Base-by-base conservation (phyloP, 2,888 invertebrate species). In the Aporophyla lueneburgensis region DNA sequence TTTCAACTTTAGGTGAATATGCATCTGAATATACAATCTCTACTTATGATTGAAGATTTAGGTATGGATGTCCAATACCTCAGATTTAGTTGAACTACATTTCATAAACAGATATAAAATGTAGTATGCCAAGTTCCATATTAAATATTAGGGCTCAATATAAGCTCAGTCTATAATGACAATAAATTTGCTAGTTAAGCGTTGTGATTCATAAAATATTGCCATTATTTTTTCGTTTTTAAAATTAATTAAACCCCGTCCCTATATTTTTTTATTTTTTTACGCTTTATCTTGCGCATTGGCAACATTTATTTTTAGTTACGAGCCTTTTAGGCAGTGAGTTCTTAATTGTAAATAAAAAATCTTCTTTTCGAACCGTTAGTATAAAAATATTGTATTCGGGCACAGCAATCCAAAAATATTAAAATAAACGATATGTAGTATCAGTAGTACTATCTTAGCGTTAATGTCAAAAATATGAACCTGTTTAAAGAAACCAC, bases 181-280 rank as follows among this genome's bases (percentile, higher is more conserved):
- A 87, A 88, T 89, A 88, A 87, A 76, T 58, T 79, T 85, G 66
- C 58, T 86, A 88, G 81, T 53, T 86, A 85, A 83, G 85, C 71
- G 74, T 87, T 81, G 83, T 85, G 78, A 86, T 77, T 76, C 70
- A 75, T 77, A 77, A 76, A 74, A 82, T 76, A 84, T 81, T 81
- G 79, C 82, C 80, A 80, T 80, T 82, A 53, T 62, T 53, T 67
- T 61, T 74, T 68, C 2, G 24, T 54, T 71, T 59, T 71, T 75
- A 0, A n/a, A 71, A 61, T 63, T 58, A 56, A 43, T 10, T 74
- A 73, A 33, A 73, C 12, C 77, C 78, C 67, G 77, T 81, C 76
- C 74, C 58, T 59, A 66, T 80, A 58, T 86, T 62, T 65, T 51
- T 56, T 19, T 59, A 58, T 53, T 80, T 53, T 80, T 59, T 61